phyloP scores from a whole-genome alignment of 1,140 invertebrate genomes.

The Penaeus vannamei region DNA sequence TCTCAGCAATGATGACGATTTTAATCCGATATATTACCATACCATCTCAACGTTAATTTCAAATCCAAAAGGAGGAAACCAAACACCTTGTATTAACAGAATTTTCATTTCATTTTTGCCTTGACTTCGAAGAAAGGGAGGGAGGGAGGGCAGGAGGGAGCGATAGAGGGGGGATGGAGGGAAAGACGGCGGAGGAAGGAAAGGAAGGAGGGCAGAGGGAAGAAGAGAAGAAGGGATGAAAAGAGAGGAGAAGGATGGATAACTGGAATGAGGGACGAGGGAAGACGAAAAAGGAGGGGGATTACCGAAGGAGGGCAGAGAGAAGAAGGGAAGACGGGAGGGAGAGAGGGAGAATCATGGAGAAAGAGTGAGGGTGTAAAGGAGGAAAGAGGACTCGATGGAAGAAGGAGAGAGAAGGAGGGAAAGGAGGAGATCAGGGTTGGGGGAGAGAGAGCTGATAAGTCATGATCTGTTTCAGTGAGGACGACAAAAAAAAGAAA shows the following conservation, averaged over 20 bases:
- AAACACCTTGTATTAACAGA: background rate
- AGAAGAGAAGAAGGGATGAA: background rate
- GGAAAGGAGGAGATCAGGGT: too few species aligned
- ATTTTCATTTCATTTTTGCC: background rate
- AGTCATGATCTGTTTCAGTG: too few species aligned
- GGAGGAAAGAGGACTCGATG: too few species aligned
- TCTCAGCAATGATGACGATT: too few species aligned
- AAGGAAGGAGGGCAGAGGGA: background rate
- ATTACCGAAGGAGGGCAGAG: background rate
- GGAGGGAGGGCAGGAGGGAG: slow-evolving; percentile 2
- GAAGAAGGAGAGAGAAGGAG: too few species aligned
- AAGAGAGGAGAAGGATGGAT: background rate
- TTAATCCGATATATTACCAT: too few species aligned
- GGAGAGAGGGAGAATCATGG: background rate
- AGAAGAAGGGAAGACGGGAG: background rate
- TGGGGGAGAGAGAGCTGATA: too few species aligned
- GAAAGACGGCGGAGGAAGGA: background rate
- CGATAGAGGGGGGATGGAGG: background rate
- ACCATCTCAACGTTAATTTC: slow-evolving; percentile 4
- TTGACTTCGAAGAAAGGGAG: background rate
- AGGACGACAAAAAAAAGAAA: too few species aligned
- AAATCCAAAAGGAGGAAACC: background rate
- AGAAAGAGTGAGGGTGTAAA: background rate
- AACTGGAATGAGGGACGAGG: background rate
- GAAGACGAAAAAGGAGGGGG: background rate